Base-by-base conservation (phyloP, 2,113 vertebrate species). In the Dasyornis broadbenti region DNA sequence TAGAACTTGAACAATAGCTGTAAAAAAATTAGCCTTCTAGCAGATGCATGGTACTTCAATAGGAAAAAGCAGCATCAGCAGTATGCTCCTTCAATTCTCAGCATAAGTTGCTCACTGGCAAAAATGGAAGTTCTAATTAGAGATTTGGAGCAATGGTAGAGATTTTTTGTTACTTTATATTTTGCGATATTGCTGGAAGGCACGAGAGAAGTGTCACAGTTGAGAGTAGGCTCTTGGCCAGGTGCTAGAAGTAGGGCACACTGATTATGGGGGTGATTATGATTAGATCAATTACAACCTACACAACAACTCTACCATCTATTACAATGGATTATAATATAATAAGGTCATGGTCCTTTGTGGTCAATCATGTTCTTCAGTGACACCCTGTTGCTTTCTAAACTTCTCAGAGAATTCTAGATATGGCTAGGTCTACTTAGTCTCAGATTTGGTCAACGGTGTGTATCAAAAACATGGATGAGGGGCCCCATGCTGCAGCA, bases 101-200 rank as follows among this genome's bases (percentile, higher is more conserved):
- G 27, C 12, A 27, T 61, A 80, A 69, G 13, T 28, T 91, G 5
- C 35, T 84, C n/a, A 21, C n/a, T 89, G 40, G 31, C 13, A 75
- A 94, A 95, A 87, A 79, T 26, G 20, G 40, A 76, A 97, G 20
- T 52, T 39, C 61, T 86, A 94, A 84, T 92, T 87, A 92, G 49
- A 64, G 44, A 91, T 2, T 2, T 71, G 76, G 33, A 86, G 57
- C 13, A 81, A 54, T 44, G 9, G 17, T 19, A 75, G 53, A 82
- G 18, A 52, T 65, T 91, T 95, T 82, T 16, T 79, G 22, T 79
- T 82, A n/a, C 10, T 83, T 78, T 81, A 10, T 60, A 76, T 79
- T 79, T 85, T 92, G 45, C 45, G 5, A 75, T 91, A 50, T 20
- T 82, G 11, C 27, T 87, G 42, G 50, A 92, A 92, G 31, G 28